Evolutionary conservation across 2,113 vertebrate species (phyloP).

Genomic region (Hippoglossus stenolepis): DNA sequence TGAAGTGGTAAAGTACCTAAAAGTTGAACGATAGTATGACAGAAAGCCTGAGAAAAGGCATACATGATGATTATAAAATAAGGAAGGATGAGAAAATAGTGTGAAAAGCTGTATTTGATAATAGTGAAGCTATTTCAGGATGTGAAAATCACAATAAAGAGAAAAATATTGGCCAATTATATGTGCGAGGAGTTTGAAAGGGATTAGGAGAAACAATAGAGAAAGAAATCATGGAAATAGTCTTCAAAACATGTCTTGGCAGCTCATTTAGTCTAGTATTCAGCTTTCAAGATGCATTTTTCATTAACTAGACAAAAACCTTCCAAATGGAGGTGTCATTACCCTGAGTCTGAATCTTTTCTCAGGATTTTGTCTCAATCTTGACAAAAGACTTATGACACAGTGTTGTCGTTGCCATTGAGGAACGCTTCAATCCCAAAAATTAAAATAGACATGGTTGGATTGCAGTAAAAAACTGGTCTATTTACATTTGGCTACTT

Average conservation of each 20-base stretch:
- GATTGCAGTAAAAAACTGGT: neutral
- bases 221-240: too few species aligned
- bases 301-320: neutral
- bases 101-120: conserved; percentile 6
- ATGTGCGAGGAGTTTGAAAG: neutral
- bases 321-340: neutral
- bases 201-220: too few species aligned
- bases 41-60: neutral
- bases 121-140: conserved; percentile 12
- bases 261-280: conserved; percentile 1
- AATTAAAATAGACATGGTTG: neutral
- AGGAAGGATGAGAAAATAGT: neutral
- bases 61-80: neutral
- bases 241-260: neutral
- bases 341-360: neutral
- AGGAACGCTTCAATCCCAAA: too few species aligned
- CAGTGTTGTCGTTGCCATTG: too few species aligned
- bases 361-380: too few species aligned
- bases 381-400: too few species aligned
- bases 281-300: neutral
- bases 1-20: neutral
- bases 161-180: neutral
- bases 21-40: neutral
- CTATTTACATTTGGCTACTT: neutral
- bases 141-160: too few species aligned